Evolutionary conservation across 92 coral and sea anemone genomes (phyloP).

Genomic region (Hydrozoanthus gracilis): DNA sequence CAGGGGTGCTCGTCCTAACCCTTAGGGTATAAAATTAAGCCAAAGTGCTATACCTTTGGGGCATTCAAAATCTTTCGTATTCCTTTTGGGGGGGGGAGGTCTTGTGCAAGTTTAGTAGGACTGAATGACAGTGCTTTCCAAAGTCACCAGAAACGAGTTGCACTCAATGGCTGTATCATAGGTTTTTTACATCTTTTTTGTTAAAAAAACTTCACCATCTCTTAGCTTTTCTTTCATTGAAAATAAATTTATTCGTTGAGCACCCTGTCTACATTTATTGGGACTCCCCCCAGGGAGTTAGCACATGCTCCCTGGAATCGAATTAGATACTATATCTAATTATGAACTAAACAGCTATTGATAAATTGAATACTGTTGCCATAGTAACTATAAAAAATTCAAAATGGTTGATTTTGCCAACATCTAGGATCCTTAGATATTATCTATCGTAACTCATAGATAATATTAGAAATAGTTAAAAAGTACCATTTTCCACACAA

Average conservation of each 20-base stretch:
- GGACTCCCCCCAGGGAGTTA: background rate
- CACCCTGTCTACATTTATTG: too few species aligned
- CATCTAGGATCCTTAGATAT: constrained; percentile 9
- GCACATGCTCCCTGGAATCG: background rate
- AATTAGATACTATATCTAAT: background rate
- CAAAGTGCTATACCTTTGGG: too few species aligned
- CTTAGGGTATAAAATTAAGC: background rate
- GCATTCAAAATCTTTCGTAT: too few species aligned
- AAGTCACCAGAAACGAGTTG: constrained; percentile 30
- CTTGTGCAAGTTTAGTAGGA: constrained; percentile 10
- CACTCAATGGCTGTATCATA: constrained; percentile 14
- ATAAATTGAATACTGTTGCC: constrained; percentile 2
- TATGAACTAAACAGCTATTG: constrained; percentile 7
- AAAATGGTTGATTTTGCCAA: constrained; percentile 9
- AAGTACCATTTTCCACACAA: constrained; percentile 7
- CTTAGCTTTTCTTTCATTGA: background rate
- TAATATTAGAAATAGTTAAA: constrained; percentile 5
- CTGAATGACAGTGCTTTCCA: constrained; percentile 17
- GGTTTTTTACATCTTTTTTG: background rate
- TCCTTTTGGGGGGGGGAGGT: background rate
- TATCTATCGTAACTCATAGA: background rate
- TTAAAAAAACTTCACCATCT: background rate
- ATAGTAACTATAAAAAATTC: constrained; percentile 3
- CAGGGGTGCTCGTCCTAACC: background rate
- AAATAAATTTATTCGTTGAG: background rate